Base-by-base conservation (phyloP, 92 coral and sea anemone species). In the Palythoa heliodiscus region DNA sequence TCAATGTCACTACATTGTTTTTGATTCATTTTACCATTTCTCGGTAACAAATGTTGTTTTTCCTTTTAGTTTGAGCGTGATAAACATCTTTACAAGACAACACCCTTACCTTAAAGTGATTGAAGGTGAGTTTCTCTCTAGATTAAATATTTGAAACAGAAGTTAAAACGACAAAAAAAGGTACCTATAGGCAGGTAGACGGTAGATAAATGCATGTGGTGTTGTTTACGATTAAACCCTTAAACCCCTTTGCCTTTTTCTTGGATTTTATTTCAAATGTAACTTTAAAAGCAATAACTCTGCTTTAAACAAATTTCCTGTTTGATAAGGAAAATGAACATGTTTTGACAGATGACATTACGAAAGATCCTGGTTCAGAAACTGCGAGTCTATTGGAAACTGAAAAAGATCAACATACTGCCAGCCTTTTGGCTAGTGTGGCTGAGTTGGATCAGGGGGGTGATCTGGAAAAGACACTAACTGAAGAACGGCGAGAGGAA, bases 41-140 rank as follows among this genome's bases (percentile, higher is more conserved):
- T 11, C 16, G 24, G 55, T 35, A 24, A 84, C 37, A 17, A 35
- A 29, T 4, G 1, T 58, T 23, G 9, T 60, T 78, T 78, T 52
- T n/a, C 64, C 60, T 57, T 9, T 38, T 86, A 96, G 99, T 52
- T 82, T 90, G 83, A 96, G 99, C 86, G 99, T 96, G 35, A 96
- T 96, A 80, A 96, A 96, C 61, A 95, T 96, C 53, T 96, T 91
- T 87, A 86, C 95, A 22, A 92, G 99, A 73, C 96, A 94, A 38
- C 92, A 91, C 22, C 93, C 96, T 3, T 90, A 83, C 57, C 70
- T 93, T 39, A 90, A 83, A 80, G 60, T 87, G 78, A 79, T 85
- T 67, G 92, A 96, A 87, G 99, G 99, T 96, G 91, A 78, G 89
- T 54, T 17, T 73, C 22, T 13, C 11, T 43, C 50, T 43, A 43